phyloP scores from a whole-genome alignment of 2,113 vertebrate species.

The Rhinoderma darwinii region DNA sequence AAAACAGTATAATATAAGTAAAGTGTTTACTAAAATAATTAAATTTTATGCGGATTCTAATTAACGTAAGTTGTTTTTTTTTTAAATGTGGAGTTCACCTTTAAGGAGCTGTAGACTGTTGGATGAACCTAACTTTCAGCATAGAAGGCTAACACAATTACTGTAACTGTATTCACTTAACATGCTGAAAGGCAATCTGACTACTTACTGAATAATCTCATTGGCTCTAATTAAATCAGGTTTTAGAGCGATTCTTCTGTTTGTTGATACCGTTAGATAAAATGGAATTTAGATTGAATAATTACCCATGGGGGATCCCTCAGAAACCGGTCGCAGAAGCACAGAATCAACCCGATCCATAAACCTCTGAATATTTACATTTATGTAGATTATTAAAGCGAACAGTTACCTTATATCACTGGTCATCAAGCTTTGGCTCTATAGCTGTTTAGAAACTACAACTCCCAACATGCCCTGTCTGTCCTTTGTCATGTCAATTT shows the following conservation, averaged over 20 bases:
- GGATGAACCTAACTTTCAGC: constrained; percentile 2
- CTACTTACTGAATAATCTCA: constrained; percentile 45
- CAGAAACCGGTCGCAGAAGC: neutral
- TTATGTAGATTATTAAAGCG: neutral
- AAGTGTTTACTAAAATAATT: neutral
- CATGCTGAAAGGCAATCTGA: constrained; percentile 37
- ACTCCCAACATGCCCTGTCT: too few relatives aligned
- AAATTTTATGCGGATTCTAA: neutral
- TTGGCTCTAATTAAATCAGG: constrained; percentile 42
- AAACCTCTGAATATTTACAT: neutral
- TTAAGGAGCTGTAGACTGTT: neutral
- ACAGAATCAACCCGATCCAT: neutral
- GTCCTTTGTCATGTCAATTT: too few relatives aligned
- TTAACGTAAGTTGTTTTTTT: neutral
- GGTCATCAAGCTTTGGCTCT: too few relatives aligned
- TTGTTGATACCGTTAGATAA: constrained; percentile 19
- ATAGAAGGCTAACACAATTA: constrained; percentile 36
- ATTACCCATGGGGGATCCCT: constrained; percentile 1
- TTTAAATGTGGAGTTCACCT: neutral
- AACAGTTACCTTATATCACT: neutral
- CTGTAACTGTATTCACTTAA: neutral
- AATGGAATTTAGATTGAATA: constrained; percentile 25
- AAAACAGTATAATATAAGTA: too few relatives aligned
- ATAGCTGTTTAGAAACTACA: too few relatives aligned
- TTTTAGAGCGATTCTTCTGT: constrained; percentile 23